These are phyloP conservation scores for Dromaius novaehollandiae DNA, from an alignment of 2,113 vertebrate species.

Conservation along the genomic window DNA sequence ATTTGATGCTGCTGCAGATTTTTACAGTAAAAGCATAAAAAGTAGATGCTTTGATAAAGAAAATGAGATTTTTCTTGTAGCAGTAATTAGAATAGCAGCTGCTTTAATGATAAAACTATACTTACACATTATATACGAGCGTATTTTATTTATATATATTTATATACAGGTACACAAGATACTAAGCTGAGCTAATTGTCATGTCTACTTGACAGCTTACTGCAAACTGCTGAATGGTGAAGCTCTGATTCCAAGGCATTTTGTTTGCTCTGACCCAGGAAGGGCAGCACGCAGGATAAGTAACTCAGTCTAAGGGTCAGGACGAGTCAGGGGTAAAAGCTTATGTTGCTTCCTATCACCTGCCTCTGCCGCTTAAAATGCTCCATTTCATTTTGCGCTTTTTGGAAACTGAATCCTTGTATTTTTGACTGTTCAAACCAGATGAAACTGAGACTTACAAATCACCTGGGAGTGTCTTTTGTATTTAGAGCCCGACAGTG, in stretches of 20 bases:
- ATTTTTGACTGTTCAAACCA: background rate
- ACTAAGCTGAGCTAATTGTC: background rate
- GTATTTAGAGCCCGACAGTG: background rate
- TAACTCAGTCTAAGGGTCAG: background rate
- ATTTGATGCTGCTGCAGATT: background rate
- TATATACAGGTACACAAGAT: background rate
- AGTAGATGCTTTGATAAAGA: background rate
- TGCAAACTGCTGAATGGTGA: background rate
- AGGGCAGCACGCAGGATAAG: background rate
- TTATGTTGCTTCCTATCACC: background rate
- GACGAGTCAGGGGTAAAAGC: background rate
- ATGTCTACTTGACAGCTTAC: background rate
- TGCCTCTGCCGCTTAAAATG: background rate
- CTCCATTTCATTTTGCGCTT: background rate
- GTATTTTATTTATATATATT: background rate
- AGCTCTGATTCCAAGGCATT: background rate
- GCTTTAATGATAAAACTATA: slow-evolving; percentile 1
- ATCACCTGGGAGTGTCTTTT: background rate
- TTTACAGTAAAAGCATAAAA: background rate
- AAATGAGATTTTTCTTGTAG: background rate
- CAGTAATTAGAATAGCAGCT: background rate
- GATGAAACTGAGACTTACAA: background rate
- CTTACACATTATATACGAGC: background rate
- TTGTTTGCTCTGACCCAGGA: background rate
- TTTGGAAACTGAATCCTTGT: background rate